These are phyloP conservation scores for Fragum whitleyi DNA, from an alignment of 2,888 invertebrate species.

Conservation along the genomic window DNA sequence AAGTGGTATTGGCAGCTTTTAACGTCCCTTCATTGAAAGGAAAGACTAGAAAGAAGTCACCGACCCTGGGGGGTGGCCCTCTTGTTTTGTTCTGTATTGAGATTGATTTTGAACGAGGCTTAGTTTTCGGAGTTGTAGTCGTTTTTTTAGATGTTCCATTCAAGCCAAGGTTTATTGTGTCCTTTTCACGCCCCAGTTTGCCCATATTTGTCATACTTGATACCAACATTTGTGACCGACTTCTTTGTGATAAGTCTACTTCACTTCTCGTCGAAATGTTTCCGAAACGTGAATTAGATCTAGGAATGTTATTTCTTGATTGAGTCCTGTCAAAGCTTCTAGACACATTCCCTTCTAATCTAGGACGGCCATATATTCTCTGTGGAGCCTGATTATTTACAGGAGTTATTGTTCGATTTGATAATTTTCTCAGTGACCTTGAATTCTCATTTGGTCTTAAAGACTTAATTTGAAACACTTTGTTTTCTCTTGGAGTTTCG, in stretches of 20 bases:
- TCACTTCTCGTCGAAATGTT: slow-evolving; percentile 52
- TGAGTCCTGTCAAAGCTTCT: slow-evolving; percentile 45
- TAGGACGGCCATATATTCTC: slow-evolving; percentile 33
- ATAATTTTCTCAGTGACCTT: slow-evolving; percentile 63
- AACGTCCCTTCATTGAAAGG: slow-evolving; percentile 87
- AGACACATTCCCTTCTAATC: slow-evolving; percentile 29
- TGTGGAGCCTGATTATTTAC: slow-evolving; percentile 34
- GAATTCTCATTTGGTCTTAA: slow-evolving; percentile 68
- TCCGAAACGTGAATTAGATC: slow-evolving; percentile 48
- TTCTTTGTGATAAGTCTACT: slow-evolving; percentile 38
- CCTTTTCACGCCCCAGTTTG: slow-evolving; percentile 50
- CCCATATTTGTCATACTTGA: slow-evolving; percentile 47
- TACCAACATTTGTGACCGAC: slow-evolving; percentile 39
- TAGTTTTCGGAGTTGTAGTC: slow-evolving; percentile 15
- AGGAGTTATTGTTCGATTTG: slow-evolving; percentile 55
- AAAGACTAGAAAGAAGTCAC: slow-evolving; percentile 92
- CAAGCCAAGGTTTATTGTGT: slow-evolving; percentile 53
- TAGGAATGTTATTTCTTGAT: slow-evolving; percentile 37
- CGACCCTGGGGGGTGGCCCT: slow-evolving; percentile 86
- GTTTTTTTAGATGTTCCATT: slow-evolving; percentile 44
- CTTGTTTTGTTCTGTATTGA: slow-evolving; percentile 49
- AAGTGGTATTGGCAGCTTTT: slow-evolving; percentile 66
- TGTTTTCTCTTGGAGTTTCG: slow-evolving; percentile 48
- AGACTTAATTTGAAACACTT: slow-evolving; percentile 64
- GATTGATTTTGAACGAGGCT: slow-evolving; percentile 39